A percentile compares a stretch with the other conserved stretches of the same genome.
Conservation (phyloP, 2,113 vertebrate species). For the Epinephelus cyanopodus region DNA sequence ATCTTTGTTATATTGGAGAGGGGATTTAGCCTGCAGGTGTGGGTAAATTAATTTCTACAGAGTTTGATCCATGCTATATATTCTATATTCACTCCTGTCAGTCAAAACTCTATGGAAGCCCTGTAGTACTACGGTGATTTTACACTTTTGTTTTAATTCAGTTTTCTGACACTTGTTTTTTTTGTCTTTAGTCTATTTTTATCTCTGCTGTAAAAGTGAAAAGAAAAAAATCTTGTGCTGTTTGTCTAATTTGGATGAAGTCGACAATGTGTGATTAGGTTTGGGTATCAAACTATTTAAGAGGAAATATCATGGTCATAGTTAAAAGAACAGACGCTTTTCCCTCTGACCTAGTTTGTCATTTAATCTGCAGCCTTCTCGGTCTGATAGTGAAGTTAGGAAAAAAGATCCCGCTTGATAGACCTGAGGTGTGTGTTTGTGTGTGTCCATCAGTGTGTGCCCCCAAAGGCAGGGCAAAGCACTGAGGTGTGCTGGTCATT, state of each 20-base stretch:
- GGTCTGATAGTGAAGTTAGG: neutral
- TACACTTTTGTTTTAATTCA: neutral
- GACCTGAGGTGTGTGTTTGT: conserved; percentile 8
- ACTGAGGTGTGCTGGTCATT: conserved; percentile 40
- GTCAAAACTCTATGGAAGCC: neutral
- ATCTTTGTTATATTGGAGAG: conserved; percentile 32
- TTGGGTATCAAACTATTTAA: neutral
- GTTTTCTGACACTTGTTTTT: neutral
- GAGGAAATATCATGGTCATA: neutral
- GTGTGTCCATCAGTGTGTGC: neutral
- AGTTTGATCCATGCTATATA: conserved; percentile 5
- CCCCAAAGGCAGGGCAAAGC: neutral
- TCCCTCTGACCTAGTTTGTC: conserved; percentile 10
- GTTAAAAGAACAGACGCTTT: neutral
- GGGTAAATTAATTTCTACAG: conserved; percentile 33
- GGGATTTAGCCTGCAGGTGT: conserved; percentile 34
- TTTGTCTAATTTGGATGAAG: neutral
- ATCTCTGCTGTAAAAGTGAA: too few relatives aligned
- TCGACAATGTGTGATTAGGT: neutral
- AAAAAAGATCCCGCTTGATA: neutral
- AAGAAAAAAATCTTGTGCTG: too few relatives aligned
- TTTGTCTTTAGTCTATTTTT: too few relatives aligned
- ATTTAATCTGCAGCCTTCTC: neutral
- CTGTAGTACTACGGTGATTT: neutral
- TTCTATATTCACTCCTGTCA: conserved; percentile 14